Percentiles rank a stretch among this genome's conserved stretches.
phyloP scores from a whole-genome alignment of 2,888 invertebrate genomes.

The Phengaris alcon region DNA sequence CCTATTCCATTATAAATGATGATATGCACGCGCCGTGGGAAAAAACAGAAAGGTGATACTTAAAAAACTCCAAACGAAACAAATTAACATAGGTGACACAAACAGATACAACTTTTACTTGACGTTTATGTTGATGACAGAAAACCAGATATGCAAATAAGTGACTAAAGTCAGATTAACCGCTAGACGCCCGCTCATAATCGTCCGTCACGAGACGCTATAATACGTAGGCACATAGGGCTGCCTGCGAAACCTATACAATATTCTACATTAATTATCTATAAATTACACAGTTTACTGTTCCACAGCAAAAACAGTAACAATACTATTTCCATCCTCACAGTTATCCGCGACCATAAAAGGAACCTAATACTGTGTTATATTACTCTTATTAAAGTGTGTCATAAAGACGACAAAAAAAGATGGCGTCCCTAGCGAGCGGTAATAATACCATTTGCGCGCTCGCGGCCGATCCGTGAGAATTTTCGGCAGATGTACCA shows the following conservation, averaged over 20 bases:
- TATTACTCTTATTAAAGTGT: conserved; percentile 17
- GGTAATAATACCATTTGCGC: conserved; percentile 69
- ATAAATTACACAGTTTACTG: conserved; percentile 14
- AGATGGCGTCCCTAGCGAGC: conserved; percentile 41
- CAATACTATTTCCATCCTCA: conserved; percentile 15
- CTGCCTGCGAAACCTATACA: conserved; percentile 35
- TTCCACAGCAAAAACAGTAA: conserved; percentile 16
- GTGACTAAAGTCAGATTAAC: conserved; percentile 64
- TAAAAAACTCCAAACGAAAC: conserved; percentile 34
- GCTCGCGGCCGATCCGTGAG: conserved; percentile 69
- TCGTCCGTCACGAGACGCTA: conserved; percentile 63
- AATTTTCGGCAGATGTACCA: conserved; percentile 80
- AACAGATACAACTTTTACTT: conserved; percentile 39
- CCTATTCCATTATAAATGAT: conserved; percentile 23
- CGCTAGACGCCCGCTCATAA: conserved; percentile 71
- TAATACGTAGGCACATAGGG: conserved; percentile 63
- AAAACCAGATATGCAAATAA: conserved; percentile 68
- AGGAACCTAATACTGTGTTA: conserved; percentile 4
- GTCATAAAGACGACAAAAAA: conserved; percentile 13
- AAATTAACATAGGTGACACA: conserved; percentile 42
- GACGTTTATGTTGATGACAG: conserved; percentile 38
- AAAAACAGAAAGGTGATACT: conserved; percentile 35
- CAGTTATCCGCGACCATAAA: conserved; percentile 11
- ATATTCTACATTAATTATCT: neutral
- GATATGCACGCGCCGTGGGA: conserved; percentile 32